These are phyloP conservation scores for Strongylocentrotus purpuratus DNA, from an alignment of 35 echinoderm and acorn worm genomes.

Conservation along the genomic window DNA sequence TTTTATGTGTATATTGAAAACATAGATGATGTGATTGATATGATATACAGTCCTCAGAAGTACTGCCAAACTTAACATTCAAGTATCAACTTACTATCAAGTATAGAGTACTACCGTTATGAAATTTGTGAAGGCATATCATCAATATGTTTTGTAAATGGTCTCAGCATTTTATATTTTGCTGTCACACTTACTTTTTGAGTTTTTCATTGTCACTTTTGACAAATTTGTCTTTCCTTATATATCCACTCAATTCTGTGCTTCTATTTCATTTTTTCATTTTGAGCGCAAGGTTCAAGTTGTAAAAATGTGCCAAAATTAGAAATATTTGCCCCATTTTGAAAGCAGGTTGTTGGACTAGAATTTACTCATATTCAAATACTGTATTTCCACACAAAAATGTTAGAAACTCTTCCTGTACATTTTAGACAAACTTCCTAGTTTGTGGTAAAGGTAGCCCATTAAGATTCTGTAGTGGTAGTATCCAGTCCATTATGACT, in stretches of 20 bases:
- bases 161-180: background rate
- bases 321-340: background rate
- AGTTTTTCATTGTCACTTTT: background rate
- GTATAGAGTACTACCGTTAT: background rate
- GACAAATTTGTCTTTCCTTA: slow-evolving; percentile 12
- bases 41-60: background rate
- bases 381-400: background rate
- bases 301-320: background rate
- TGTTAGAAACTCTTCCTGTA: background rate
- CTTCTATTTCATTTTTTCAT: background rate
- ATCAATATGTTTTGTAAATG: background rate
- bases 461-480: background rate
- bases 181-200: background rate
- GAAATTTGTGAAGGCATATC: background rate
- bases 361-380: background rate
- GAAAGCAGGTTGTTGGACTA: too few species aligned
- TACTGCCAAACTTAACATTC: slow-evolving; percentile 6
- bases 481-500: background rate
- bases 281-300: background rate
- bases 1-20: slow-evolving; percentile 20
- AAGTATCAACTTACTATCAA: background rate
- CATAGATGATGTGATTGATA: background rate
- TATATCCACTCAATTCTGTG: background rate
- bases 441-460: background rate
- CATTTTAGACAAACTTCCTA: background rate